Evolutionary conservation across 2,888 invertebrate genomes (phyloP), one percentile per base, ranked within the genome.

Genomic region (Biston betularia): DNA sequence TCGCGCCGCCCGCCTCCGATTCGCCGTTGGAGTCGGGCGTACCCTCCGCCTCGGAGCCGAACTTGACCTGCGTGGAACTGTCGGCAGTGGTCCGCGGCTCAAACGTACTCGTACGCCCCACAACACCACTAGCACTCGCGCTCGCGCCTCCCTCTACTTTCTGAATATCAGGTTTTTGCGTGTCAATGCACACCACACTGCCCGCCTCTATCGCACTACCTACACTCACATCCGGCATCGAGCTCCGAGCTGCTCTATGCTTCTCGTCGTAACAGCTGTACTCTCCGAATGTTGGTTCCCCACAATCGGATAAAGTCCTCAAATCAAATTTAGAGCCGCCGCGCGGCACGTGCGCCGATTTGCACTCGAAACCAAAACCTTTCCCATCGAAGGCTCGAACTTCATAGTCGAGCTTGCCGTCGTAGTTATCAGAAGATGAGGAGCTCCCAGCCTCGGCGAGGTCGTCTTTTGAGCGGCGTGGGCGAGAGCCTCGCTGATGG

Each of bases 381-480:
- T 94, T 93, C 14, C 94, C 93, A 70, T 94, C 94, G 76, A 94
- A 95, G 50, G 94, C 88, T 38, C 90, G 90, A 68, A 93, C 90
- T 79, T 94, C 94, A 63, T 93, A 94, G 71, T 94, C 94, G 35
- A 94, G 80, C 84, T 95, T 95, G 59, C 89, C 94, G 66, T 95
- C 95, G 79, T 95, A 95, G 75, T 94, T 94, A 75, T 95, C 96
- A 35, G 96, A 95, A 72, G 95, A 94, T 60, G 96, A 96, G 53
- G 96, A 96, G 80, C 96, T 96, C 24, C 96, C 96, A 15, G 96
- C 95, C 86, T 96, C 97, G 56, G 96, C 95, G 15, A 97, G 87
- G 78, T 97, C 97, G 76, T 97, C 97, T 81, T 97, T 97, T 65
- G 96, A 96, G 79, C 96, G 96, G 60, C 96, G 95, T 70, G 96